These are phyloP conservation scores for Pterois miles DNA, from an alignment of 2,797 vertebrate species.

Conservation along the genomic window DNA sequence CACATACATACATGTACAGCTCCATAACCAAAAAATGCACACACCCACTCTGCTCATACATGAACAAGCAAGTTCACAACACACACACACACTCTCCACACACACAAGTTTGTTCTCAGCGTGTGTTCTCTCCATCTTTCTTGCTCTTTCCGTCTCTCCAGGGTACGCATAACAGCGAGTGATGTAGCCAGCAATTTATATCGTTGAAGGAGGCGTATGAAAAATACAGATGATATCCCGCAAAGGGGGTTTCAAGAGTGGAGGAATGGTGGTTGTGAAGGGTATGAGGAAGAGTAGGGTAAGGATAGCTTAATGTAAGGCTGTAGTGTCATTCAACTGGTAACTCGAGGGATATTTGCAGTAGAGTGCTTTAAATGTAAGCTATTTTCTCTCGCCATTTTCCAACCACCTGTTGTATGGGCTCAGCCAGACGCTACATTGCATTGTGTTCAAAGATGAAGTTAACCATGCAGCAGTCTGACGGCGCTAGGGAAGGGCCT, in stretches of 20 bases:
- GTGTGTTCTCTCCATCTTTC: conserved; percentile 61
- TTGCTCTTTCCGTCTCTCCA: conserved; percentile 54
- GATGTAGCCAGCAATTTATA: conserved; percentile 73
- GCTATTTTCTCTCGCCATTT: conserved; percentile 4
- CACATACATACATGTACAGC: neutral
- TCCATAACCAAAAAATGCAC: conserved; percentile 25
- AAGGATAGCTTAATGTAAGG: conserved; percentile 18
- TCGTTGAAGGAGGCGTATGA: conserved; percentile 62
- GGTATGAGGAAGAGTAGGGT: neutral
- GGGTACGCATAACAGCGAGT: conserved; percentile 62
- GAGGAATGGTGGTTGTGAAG: conserved; percentile 18
- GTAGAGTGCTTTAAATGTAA: conserved; percentile 23
- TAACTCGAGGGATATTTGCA: conserved; percentile 36
- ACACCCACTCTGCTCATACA: conserved; percentile 26
- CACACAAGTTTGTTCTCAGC: conserved; percentile 54
- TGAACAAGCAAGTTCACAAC: conserved; percentile 27
- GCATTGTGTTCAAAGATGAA: neutral
- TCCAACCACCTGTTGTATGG: neutral
- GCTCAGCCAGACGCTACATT: neutral
- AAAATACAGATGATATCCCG: conserved; percentile 66
- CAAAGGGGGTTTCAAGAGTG: conserved; percentile 62
- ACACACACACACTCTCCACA: conserved; percentile 13
- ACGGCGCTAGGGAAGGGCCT: too few species aligned
- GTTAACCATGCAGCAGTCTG: neutral
- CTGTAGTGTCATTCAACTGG: conserved; percentile 31